Conservation (phyloP, 2,797 vertebrate genomes). For the Falco berigora region DNA sequence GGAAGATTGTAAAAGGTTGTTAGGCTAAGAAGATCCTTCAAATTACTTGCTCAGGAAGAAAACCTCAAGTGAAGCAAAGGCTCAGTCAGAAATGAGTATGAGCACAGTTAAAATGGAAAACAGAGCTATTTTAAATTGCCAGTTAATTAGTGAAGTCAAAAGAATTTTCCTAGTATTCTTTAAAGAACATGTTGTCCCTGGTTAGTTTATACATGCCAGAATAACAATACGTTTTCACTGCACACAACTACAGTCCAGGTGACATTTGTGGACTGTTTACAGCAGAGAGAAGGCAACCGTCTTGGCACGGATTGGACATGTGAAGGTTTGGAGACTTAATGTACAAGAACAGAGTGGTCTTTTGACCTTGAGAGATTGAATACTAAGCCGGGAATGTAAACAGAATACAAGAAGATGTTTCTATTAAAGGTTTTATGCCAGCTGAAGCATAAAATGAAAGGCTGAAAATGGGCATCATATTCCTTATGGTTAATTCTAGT, state of each 20-base stretch:
- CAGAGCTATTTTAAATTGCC: background rate
- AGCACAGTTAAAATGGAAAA: background rate
- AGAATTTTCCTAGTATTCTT: background rate
- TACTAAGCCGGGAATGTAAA: background rate
- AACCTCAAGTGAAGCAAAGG: background rate
- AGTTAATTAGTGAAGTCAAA: constrained; percentile 1
- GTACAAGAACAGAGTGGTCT: background rate
- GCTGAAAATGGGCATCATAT: background rate
- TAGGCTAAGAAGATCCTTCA: background rate
- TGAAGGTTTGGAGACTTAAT: background rate
- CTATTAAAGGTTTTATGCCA: background rate
- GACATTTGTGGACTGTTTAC: background rate
- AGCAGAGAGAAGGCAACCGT: background rate
- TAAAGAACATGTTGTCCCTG: background rate
- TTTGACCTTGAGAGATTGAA: background rate
- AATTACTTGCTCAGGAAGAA: background rate
- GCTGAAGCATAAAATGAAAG: background rate
- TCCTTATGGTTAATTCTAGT: background rate
- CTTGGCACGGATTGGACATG: background rate
- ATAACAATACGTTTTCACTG: background rate
- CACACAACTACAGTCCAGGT: background rate
- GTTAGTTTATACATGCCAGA: background rate
- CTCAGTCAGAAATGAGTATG: background rate
- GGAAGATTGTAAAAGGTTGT: background rate
- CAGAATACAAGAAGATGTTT: background rate